These are phyloP conservation scores for Machimus rusticus DNA, from an alignment of 2,888 invertebrate species.

Conservation along the genomic window DNA sequence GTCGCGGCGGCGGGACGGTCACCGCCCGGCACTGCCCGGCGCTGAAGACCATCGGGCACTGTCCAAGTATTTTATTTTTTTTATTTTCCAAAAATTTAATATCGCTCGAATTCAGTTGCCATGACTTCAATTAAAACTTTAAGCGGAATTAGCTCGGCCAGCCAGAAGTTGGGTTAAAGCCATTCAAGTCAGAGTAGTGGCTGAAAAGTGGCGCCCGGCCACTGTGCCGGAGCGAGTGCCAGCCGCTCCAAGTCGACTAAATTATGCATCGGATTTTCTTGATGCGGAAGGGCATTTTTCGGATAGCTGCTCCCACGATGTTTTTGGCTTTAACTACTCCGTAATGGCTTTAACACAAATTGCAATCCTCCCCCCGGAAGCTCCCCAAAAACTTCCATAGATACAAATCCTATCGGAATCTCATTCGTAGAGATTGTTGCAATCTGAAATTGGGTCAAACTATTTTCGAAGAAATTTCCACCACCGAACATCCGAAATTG, in stretches of 20 bases:
- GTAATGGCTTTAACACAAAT: background rate
- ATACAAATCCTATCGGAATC: background rate
- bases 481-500: background rate
- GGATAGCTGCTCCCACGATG: background rate
- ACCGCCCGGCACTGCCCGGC: background rate
- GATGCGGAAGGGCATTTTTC: background rate
- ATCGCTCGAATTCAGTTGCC: conserved; percentile 4
- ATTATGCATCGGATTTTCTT: background rate
- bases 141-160: background rate
- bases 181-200: background rate
- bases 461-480: background rate
- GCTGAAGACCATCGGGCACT: background rate
- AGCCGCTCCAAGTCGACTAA: background rate
- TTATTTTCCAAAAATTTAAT: background rate
- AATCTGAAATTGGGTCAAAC: background rate
- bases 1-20: too few relatives aligned
- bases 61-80: background rate
- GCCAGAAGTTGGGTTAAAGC: background rate
- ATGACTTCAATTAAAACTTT: conserved; percentile 12
- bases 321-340: background rate
- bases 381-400: background rate
- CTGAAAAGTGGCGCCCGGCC: background rate
- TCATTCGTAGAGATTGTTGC: background rate
- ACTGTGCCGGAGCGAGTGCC: background rate
- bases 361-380: background rate